Evolutionary conservation across 2,113 vertebrate species (phyloP), one percentile per base, ranked within the genome.

Genomic region (Anolis sagrei): DNA sequence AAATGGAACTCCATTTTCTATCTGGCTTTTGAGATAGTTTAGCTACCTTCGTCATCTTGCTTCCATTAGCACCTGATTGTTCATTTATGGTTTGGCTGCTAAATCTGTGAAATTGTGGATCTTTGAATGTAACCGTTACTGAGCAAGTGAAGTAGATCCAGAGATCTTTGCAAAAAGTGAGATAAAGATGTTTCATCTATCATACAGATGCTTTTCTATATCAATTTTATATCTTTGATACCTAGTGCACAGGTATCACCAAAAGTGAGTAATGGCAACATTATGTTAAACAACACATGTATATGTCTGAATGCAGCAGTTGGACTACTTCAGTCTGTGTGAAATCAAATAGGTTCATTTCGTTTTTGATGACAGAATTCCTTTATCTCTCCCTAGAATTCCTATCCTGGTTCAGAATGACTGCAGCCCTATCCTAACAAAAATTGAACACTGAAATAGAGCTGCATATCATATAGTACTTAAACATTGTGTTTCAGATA

Each of bases 41-140:
- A 58, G 21, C 36, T 72, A 11, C 68, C 70, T 54, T 39, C 44
- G 49, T 27, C 32, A 82, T 54, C 23, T 7, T 76, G 18, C 81
- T 88, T 79, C 90, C n/a, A 81, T 27, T 61, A 6, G 73, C 64
- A 51, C 77, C 51, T 85, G n/a, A 75, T 11, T 76, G 48, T 74
- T 85, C 87, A 44, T 32, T 91, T 58, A 61, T 64, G 54, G 54
- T 19, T 39, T 29, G 32, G 34, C 48, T 69, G 54, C 14, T 32
- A 29, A 74, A 64, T 80, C 29, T 34, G 39, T 73, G 29, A 74
- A n/a, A 49, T 5, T 29, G 16, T 64, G 54, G 51, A 80, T 29
- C 27, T 16, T 36, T 34, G 29, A 48, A 79, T 44, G 23, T 32
- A 58, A 76, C 74, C 1, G 5, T n/a, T 19, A 25, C 48, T 44